Conservation (phyloP, 2,113 vertebrate genomes). For the Microcebus ravelobensis region DNA sequence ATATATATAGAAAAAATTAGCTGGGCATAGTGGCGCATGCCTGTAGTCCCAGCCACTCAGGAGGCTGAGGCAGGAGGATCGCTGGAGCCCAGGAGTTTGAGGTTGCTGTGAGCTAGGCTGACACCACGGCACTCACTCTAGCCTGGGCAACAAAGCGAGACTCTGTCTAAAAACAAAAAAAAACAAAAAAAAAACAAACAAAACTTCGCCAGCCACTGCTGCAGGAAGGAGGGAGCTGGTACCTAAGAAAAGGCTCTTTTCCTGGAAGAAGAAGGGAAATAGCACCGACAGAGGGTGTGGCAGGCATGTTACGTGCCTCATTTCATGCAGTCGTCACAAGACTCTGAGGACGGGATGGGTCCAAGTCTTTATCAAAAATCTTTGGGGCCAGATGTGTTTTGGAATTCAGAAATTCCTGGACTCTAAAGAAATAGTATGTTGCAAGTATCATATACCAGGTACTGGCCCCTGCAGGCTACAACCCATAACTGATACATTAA, state of each 20-base stretch:
- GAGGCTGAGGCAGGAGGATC: too few relatives aligned
- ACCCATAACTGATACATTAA: not conserved
- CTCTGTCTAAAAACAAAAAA: too few relatives aligned
- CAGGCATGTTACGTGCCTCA: accelerated
- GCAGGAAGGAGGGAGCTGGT: not conserved
- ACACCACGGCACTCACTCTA: too few relatives aligned
- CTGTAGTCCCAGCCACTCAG: too few relatives aligned
- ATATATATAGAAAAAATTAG: too few relatives aligned
- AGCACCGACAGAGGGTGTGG: too few relatives aligned
- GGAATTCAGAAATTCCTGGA: not conserved
- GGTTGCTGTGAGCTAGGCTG: too few relatives aligned
- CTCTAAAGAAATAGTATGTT: not conserved
- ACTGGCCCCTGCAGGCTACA: not conserved
- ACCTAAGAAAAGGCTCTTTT: not conserved
- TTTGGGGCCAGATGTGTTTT: not conserved
- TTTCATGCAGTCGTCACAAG: not conserved
- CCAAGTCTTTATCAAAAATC: not conserved
- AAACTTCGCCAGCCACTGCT: not conserved
- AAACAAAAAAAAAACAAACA: too few relatives aligned
- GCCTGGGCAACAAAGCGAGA: too few relatives aligned
- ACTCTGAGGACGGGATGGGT: accelerated
- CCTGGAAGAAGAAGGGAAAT: not conserved
- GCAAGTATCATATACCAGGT: not conserved
- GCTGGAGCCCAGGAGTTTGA: too few relatives aligned
- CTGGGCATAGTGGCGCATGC: too few relatives aligned